phyloP scores from a whole-genome alignment of 2,797 vertebrate species.

The Crenuchus spilurus region DNA sequence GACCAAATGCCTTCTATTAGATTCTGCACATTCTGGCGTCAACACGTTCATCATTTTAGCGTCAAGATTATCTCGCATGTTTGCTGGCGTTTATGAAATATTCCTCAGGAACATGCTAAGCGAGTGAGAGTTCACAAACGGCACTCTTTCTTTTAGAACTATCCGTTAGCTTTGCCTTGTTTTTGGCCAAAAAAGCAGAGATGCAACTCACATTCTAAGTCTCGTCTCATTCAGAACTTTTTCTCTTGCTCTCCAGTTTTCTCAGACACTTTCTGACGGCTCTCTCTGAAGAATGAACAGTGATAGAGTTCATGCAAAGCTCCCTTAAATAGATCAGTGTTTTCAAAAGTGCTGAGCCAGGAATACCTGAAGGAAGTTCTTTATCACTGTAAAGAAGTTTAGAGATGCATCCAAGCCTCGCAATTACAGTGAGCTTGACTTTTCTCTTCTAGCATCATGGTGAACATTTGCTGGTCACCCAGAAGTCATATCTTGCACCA shows the following conservation, averaged over 20 bases:
- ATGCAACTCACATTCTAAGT: too few relatives aligned
- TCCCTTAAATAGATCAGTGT: neutral
- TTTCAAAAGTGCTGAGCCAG: slow-evolving; percentile 1
- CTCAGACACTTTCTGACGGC: neutral
- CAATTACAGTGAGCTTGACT: neutral
- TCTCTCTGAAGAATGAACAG: neutral
- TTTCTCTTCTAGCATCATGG: neutral
- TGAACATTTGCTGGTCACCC: neutral
- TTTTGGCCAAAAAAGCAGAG: too few relatives aligned
- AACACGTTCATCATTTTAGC: slow-evolving; percentile 48
- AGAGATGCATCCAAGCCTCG: too few relatives aligned
- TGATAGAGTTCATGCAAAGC: neutral
- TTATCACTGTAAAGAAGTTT: neutral
- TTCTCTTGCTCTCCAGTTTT: neutral
- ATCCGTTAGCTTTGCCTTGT: too few relatives aligned
- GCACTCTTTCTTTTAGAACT: too few relatives aligned
- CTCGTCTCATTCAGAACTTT: neutral
- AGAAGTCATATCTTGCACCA: too few relatives aligned
- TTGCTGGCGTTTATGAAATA: slow-evolving; percentile 49
- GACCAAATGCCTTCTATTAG: slow-evolving; percentile 37
- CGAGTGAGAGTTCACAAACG: slow-evolving; percentile 41
- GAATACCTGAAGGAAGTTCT: neutral
- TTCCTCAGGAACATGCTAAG: slow-evolving; percentile 42
- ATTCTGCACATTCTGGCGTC: slow-evolving; percentile 31
- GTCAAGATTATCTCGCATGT: neutral